A percentile compares a stretch with the other conserved stretches of the same genome.
Evolutionary conservation across 2,797 vertebrate species (phyloP).

Genomic region (Halcyon badia): DNA sequence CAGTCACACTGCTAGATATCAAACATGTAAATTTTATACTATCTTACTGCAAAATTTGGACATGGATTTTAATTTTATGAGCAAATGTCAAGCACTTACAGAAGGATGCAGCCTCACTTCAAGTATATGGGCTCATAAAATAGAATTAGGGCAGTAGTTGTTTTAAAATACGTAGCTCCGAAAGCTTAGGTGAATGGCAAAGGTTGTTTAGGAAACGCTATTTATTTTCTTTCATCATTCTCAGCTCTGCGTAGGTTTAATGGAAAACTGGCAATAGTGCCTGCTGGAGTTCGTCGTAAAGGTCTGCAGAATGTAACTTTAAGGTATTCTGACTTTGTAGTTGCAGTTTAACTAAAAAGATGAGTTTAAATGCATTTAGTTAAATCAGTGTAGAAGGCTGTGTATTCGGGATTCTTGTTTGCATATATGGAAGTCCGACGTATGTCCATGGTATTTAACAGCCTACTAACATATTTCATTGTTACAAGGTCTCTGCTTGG

Average conservation of each 20-base stretch:
- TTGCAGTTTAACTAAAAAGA: not conserved
- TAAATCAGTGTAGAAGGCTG: not conserved
- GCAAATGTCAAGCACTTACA: not conserved
- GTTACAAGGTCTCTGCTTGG: not conserved
- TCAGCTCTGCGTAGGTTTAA: not conserved
- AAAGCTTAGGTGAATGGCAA: not conserved
- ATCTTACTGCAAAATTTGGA: not conserved
- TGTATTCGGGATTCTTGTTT: not conserved
- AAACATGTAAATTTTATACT: not conserved
- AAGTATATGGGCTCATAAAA: not conserved
- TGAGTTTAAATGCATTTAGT: not conserved
- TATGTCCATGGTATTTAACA: not conserved
- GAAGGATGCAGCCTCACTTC: not conserved
- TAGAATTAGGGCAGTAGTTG: not conserved
- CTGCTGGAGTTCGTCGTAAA: not conserved
- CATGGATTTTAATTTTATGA: not conserved
- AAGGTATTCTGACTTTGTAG: not conserved
- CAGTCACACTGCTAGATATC: not conserved
- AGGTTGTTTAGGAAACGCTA: not conserved
- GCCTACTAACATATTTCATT: not conserved
- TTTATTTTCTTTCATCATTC: not conserved
- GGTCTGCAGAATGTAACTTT: not conserved
- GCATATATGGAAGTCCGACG: not conserved
- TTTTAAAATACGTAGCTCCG: not conserved
- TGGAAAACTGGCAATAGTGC: not conserved